Base-by-base conservation (phyloP, 2,888 invertebrate genomes). In the Trichacis sp. region DNA sequence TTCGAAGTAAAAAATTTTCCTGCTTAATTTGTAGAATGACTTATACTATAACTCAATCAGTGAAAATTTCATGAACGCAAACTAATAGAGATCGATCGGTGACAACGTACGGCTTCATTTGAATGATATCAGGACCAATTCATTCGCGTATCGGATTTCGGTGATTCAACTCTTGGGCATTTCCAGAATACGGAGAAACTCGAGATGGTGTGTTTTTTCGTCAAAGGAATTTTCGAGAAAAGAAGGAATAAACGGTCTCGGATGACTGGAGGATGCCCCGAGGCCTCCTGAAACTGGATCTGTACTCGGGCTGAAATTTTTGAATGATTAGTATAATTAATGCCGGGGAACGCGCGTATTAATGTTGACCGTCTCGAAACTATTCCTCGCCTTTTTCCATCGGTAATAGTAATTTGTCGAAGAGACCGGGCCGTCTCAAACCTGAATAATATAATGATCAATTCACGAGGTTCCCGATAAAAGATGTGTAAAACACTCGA, bases 291-390 rank as follows among this genome's bases (percentile, higher is more conserved):
- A 52, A 67, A 67, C 67, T 67, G 66, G 66, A 67, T 67, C 66
- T 66, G 52, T 61, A 46, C 24, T 24, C 14, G 24, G 24, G 24
- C 24, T 24, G 46, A 24, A 46, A 61, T 65, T 62, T 67, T 63
- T 47, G 62, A 66, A 61, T 61, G 58, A 66, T 61, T 66, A 54
- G 61, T 54, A 66, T 66, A 66, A 66, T 62, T 66, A 62, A 66
- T 62, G 49, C 59, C 54, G 51, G 54, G 51, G 54, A 17, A 40
- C 14, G 4, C 38, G 36, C 38, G 52, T 64, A 60, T 65, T 65
- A 57, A 61, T 49, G 43, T 50, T 50, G 54, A 36, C 49, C 20
- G 14, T 47, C 43, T 40, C 59, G 52, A 48, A 60, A 55, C 52
- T 52, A 43, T 60, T 52, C n/a, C 19, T 47, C n/a, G n/a, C 53